Percentiles rank a stretch among this genome's conserved stretches.
Conservation (phyloP, 2,113 vertebrate species). For the Henicopernis longicauda region DNA sequence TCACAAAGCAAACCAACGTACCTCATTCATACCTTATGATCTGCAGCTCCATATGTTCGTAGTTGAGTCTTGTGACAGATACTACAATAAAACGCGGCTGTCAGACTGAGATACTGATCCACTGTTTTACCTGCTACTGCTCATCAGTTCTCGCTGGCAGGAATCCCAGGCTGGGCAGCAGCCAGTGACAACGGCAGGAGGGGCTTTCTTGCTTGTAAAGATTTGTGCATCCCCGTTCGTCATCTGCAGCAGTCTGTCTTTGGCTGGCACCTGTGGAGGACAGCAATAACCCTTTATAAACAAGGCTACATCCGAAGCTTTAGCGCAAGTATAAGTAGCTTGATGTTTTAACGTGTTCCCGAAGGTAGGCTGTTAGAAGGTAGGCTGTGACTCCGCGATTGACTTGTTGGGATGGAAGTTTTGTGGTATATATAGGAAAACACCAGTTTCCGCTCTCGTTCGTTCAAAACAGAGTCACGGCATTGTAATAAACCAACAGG, state of each 20-base stretch:
- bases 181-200: background rate
- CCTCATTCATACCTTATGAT: background rate
- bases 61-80: background rate
- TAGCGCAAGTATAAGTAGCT: background rate
- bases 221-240: background rate
- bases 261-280: background rate
- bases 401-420: background rate
- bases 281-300: background rate
- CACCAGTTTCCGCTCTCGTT: background rate
- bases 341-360: background rate
- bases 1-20: background rate
- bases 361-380: background rate
- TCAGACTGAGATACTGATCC: background rate
- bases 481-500: background rate
- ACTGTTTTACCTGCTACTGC: background rate
- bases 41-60: background rate
- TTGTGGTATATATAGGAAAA: background rate
- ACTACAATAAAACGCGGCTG: background rate
- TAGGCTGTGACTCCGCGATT: background rate
- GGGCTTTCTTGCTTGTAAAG: background rate
- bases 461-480: background rate
- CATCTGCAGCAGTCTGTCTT: background rate
- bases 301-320: background rate
- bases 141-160: background rate
- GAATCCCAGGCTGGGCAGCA: constrained; percentile 40